Conservation (phyloP, 1,140 invertebrate species). For the Sminthurinus signatus region DNA sequence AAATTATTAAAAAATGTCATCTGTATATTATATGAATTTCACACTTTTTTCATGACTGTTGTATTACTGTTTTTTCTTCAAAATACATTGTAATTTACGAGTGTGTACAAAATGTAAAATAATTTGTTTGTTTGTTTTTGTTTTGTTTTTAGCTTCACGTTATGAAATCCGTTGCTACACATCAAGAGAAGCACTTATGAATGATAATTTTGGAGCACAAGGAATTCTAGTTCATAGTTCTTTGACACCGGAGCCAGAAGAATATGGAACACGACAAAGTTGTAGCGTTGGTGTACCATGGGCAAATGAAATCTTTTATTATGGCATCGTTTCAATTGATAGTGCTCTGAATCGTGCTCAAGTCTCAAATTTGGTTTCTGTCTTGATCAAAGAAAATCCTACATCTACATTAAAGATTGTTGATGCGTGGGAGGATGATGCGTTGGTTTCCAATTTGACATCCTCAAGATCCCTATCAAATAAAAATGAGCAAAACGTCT, state of each 20-base stretch:
- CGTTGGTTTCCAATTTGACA: slow-evolving; percentile 35
- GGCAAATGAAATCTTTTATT: slow-evolving; percentile 45
- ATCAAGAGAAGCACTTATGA: slow-evolving; percentile 40
- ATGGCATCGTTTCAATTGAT: slow-evolving; percentile 44
- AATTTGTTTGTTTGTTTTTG: slow-evolving; percentile 8
- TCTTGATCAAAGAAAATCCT: slow-evolving; percentile 43
- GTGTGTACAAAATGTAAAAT: too few species aligned
- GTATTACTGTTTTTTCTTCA: too few species aligned
- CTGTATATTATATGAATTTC: too few species aligned
- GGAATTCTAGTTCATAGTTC: slow-evolving; percentile 44
- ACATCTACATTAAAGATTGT: slow-evolving; percentile 37
- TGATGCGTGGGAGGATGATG: slow-evolving; percentile 36
- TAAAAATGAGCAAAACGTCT: slow-evolving; percentile 30
- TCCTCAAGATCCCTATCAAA: slow-evolving; percentile 35
- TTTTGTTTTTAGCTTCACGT: slow-evolving; percentile 33
- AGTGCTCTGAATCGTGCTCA: slow-evolving; percentile 40
- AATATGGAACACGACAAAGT: slow-evolving; percentile 41
- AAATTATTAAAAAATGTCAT: too few species aligned
- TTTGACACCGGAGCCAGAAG: slow-evolving; percentile 42
- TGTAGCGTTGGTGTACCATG: slow-evolving; percentile 43
- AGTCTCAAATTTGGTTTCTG: slow-evolving; percentile 44
- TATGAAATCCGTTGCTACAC: slow-evolving; percentile 44
- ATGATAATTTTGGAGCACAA: slow-evolving; percentile 42
- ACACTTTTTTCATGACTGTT: too few species aligned
- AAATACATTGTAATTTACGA: too few species aligned